Evolutionary conservation across 2,113 vertebrate species (phyloP).

Genomic region (Microtus richardsoni): DNA sequence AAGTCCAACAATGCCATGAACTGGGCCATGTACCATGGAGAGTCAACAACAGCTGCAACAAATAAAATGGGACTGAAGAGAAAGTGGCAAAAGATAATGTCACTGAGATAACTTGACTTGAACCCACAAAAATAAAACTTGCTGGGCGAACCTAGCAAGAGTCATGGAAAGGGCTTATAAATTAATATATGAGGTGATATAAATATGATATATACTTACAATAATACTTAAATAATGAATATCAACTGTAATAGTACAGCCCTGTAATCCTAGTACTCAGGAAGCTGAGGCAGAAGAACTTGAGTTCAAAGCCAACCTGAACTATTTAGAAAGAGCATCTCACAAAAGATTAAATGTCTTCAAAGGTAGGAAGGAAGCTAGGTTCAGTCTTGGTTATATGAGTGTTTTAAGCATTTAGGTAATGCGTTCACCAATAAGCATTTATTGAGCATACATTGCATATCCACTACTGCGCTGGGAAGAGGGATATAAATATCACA

Average conservation of each 20-base stretch:
- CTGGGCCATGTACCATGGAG: background rate
- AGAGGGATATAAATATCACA: conserved; percentile 58
- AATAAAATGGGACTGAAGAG: background rate
- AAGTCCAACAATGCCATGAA: background rate
- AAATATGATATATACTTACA: background rate
- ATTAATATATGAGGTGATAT: background rate
- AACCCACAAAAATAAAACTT: background rate
- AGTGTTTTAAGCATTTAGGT: conserved; percentile 13
- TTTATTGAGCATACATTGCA: background rate
- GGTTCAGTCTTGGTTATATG: background rate
- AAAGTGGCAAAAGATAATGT: background rate
- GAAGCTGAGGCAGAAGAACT: background rate
- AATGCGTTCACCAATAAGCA: conserved; percentile 46
- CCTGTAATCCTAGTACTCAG: background rate
- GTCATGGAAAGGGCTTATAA: background rate
- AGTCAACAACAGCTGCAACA: background rate
- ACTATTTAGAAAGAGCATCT: background rate
- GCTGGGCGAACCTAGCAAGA: background rate
- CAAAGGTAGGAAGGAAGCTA: background rate
- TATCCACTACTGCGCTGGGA: background rate
- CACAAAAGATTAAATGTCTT: too few relatives aligned
- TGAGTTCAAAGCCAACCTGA: background rate
- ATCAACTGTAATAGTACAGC: background rate
- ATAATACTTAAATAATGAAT: background rate
- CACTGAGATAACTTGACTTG: background rate